A percentile compares a stretch with the other conserved stretches of the same genome.
These are phyloP conservation scores for Hydrophis major DNA, from an alignment of 2,797 vertebrate genomes.

Conservation along the genomic window DNA sequence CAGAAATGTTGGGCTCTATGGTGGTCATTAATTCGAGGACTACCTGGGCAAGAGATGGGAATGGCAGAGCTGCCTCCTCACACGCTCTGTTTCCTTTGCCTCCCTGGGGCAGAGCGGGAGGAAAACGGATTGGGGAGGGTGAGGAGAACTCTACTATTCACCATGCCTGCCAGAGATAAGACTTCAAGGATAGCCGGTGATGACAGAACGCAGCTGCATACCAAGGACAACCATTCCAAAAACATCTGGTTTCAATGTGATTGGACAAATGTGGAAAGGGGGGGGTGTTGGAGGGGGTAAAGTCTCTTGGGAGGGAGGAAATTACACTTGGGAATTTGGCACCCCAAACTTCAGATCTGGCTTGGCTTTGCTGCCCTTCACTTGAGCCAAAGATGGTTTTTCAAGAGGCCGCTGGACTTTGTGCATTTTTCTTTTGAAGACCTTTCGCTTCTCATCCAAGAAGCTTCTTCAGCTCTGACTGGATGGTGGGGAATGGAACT, in stretches of 20 bases:
- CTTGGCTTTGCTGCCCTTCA: not conserved
- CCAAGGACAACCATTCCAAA: not conserved
- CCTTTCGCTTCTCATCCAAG: no score
- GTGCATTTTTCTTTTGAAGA: no score
- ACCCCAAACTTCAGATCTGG: not conserved
- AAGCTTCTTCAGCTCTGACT: not conserved
- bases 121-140: no score
- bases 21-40: not conserved
- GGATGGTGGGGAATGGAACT: no score
- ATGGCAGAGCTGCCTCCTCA: not conserved
- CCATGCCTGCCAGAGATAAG: not conserved
- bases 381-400: not conserved
- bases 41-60: not conserved
- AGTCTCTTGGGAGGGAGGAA: no score
- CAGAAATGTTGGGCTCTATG: not conserved
- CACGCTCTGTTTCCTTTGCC: not conserved
- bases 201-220: not conserved
- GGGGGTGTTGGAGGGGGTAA: no score
- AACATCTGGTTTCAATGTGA: not conserved
- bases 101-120: not conserved
- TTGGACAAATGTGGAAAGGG: rapidly evolving
- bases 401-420: no score
- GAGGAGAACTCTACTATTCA: not conserved
- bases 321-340: not conserved
- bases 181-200: not conserved